Evolutionary conservation across 2,797 vertebrate species (phyloP), one percentile per base, ranked within the genome.

Genomic region (Cephalopachus bancanus): DNA sequence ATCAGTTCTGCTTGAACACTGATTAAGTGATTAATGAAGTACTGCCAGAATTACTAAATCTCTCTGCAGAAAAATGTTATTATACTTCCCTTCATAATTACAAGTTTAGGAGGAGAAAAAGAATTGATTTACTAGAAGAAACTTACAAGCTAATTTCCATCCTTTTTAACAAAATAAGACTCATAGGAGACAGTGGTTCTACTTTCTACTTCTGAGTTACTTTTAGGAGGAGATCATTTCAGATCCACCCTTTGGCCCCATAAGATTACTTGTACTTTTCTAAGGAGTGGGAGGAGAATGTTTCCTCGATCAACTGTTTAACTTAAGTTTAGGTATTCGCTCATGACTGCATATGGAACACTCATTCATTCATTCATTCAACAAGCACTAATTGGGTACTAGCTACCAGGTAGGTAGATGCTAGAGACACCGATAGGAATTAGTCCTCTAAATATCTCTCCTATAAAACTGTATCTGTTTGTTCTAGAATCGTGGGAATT

Each of bases 1-100:
- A 96, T 98, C 96, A 97, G 97, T 97, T 97, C 97, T 98, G 97
- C 97, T 97, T 97, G 97, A 98, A 96, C 90, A 96, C 94, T 97
- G 93, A 97, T 97, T 96, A 97, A 94, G 92, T 97, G 97, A 97
- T 98, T 97, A 97, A 97, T 98, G 96, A 97, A 96, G 92, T 94
- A 91, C 96, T 95, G 96, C 95, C 97, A 95, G 91, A 96, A 96
- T 95, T 95, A 94, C 88, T 97, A 94, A 96, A 96, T 91, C 88
- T 96, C 81, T 94, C 94, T 83, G 83, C 79, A 96, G 49, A 75
- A 80, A 96, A 97, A 94, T 97, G 92, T 94, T 97, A 86, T 93
- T 97, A 74, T 93, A 90, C 57, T 95, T 95, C 75, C 88, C 62
- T 96, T 97, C 71, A 94, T 97, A 91, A 97, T 97, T 91, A 93